Evolutionary conservation across 2,888 invertebrate species (phyloP).

Genomic region (Pinctada fucata): DNA sequence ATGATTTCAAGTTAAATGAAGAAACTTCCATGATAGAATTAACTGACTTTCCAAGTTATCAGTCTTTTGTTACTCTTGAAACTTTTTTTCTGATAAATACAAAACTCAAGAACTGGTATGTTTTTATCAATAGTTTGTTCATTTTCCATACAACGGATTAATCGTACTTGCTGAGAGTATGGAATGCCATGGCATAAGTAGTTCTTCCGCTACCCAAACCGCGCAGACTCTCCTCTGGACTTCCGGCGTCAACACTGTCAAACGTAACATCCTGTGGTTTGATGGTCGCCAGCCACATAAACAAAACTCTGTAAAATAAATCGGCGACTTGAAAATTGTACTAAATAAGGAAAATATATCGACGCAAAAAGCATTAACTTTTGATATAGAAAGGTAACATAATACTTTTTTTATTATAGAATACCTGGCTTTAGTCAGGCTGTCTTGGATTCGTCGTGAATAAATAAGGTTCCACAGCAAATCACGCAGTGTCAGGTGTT

Average conservation of each 20-base stretch:
- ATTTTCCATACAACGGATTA: not conserved
- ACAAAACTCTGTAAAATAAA: slow-evolving; percentile 47
- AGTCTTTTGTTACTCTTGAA: no score
- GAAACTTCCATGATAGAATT: not conserved
- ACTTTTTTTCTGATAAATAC: no score
- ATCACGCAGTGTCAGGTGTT: slow-evolving; percentile 49
- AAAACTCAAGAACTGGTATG: no score
- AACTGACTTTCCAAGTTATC: no score
- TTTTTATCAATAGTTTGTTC: not conserved
- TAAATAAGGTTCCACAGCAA: slow-evolving; percentile 57
- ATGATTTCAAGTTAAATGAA: not conserved
- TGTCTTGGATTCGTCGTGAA: slow-evolving; percentile 51
- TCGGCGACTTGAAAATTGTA: not conserved
- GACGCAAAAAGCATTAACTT: not conserved
- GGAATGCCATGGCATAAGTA: slow-evolving; percentile 57
- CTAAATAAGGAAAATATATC: not conserved
- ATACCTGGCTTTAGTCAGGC: slow-evolving; percentile 55
- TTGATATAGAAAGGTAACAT: not conserved
- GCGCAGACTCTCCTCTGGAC: slow-evolving; percentile 53
- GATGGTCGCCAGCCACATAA: slow-evolving; percentile 58
- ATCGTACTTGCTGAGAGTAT: slow-evolving; percentile 55
- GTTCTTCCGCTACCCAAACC: slow-evolving; percentile 52
- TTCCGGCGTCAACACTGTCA: slow-evolving; percentile 47
- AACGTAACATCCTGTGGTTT: slow-evolving; percentile 51
- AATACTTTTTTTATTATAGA: no score